Base-by-base conservation (phyloP, 2,888 invertebrate species). In the Branchellion lobata region DNA sequence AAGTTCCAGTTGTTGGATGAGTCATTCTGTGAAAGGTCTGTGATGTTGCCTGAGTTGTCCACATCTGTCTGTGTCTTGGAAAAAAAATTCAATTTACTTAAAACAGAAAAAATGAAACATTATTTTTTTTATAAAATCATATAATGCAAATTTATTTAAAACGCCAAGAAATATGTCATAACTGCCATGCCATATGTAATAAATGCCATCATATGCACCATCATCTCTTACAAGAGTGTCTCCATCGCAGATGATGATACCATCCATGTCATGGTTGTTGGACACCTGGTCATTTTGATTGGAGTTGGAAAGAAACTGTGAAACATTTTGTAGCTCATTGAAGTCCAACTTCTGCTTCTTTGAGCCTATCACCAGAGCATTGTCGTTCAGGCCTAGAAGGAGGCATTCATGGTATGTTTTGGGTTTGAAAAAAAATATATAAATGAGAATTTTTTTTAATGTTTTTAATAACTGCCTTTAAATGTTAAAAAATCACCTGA, bases 331-430 rank as follows among this genome's bases (percentile, higher is more conserved):
- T 61, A 77, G 36, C 31, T 77, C 77, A 36, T 40, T 77, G 53
- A 77, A 36, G 40, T 77, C 77, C 24, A 77, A 33, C 34, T 77
- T 77, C 65, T 77, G 77, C 40, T 77, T 77, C 40, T 77, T 77
- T 31, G 61, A 53, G 24, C 57, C 36, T 3, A 77, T 77, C 29
- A 77, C 34, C 34, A 77, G 27, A 11, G 65, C 24, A 34, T 77
- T 77, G 8, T 77, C 77, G 33, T 77, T 77, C 24, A 77, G 27
- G 14, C 53, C 77, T 77, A 53, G n/a, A 77, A 75, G 27, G 1
- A 21, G 21, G n/a, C 5, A 18, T 57, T 57, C 21, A 14, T 18
- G n/a, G 11, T 14, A 47, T 47, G 18, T 14, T 47, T 14, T 47
- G 8, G 18, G 18, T 47, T 47, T 47, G 8, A 47, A 14, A 18